Evolutionary conservation across 2,888 invertebrate species (phyloP).

Genomic region (Conomelus anceps): DNA sequence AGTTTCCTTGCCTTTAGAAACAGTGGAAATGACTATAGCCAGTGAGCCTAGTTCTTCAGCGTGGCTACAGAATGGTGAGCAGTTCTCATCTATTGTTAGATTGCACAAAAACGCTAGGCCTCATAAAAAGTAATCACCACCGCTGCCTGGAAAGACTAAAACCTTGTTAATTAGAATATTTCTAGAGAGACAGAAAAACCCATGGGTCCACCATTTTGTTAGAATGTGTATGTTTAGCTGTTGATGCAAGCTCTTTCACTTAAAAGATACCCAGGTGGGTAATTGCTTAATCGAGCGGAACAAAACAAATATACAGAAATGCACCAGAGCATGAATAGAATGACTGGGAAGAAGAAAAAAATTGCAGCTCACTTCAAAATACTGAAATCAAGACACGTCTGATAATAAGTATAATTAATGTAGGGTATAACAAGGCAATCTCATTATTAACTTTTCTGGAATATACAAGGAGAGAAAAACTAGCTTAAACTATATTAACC

Average conservation of each 20-base stretch:
- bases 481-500: too few relatives aligned
- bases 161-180: neutral
- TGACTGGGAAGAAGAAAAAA: too few relatives aligned
- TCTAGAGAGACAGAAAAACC: neutral
- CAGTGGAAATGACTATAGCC: neutral
- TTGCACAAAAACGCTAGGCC: neutral
- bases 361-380: too few relatives aligned
- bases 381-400: too few relatives aligned
- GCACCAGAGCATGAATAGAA: neutral
- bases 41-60: too few relatives aligned
- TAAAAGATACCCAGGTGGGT: neutral
- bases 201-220: neutral
- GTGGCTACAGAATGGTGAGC: neutral
- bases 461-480: too few relatives aligned
- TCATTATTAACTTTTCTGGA: too few relatives aligned
- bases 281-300: neutral
- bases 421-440: too few relatives aligned
- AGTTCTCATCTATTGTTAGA: neutral
- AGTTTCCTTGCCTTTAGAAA: neutral
- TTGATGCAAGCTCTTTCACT: neutral
- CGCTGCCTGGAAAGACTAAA: neutral
- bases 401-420: too few relatives aligned
- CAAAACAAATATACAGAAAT: neutral
- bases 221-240: neutral
- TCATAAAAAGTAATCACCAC: neutral